Base-by-base conservation (phyloP, 2,888 invertebrate species). In the Myopa testacea region DNA sequence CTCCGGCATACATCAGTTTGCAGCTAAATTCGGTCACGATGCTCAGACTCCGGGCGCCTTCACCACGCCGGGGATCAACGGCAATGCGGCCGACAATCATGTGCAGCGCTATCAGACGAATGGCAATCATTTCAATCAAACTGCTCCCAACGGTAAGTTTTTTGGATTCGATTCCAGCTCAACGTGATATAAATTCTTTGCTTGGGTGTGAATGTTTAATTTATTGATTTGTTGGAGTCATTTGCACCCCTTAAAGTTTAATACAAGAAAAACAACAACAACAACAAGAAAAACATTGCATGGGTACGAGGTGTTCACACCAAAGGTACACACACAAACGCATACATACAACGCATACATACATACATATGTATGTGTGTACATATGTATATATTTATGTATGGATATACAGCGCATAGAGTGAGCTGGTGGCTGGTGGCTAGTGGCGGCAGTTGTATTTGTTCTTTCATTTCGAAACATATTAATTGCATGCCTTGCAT, bases 61-160 rank as follows among this genome's bases (percentile, higher is more conserved):
- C 81, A 85, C 87, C 68, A 87, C 89, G 82, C 89, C 89, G 81
- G 87, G 87, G 75, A 82, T 86, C 65, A 86, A 85, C 80, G 86
- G 86, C 72, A 86, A 87, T 80, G 84, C 85, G 71, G 83, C 85
- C 77, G 87, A 87, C 81, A 88, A 89, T 86, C 89, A 89, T 87
- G 85, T 87, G 81, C 89, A 89, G 81, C 88, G 89, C 80, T 89
- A 89, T 86, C 89, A 89, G 82, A 88, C 89, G 81, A 89, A 89
- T 85, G 89, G 89, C 82, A 89, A 89, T 86, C 89, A 89, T 83
- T 89, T 89, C 82, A 88, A 89, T 84, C 89, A 89, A 84, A 89
- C 89, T 86, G 85, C 86, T 78, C 87, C 88, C 82, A 87, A 89
- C 84, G 88, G 89, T 89, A 86, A 87, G 89, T 87, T 69, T 26